phyloP scores from a whole-genome alignment of 2,888 invertebrate species.

The Harpalus rufipes region DNA sequence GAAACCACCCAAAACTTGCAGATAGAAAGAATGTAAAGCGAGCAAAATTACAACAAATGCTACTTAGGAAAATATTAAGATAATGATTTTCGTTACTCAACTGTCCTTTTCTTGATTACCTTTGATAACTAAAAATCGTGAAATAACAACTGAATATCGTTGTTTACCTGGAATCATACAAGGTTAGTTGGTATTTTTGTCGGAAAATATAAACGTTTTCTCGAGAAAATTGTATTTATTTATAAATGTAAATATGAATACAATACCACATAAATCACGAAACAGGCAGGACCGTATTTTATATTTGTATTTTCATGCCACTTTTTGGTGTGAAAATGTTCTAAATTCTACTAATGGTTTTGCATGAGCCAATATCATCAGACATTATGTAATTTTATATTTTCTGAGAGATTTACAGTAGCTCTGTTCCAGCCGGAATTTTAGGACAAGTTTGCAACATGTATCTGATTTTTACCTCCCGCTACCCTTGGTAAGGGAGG shows the following conservation, averaged over 20 bases:
- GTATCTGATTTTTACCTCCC: too few relatives aligned
- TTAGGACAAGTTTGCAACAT: too few relatives aligned
- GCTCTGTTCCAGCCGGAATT: too few relatives aligned
- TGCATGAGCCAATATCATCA: too few relatives aligned
- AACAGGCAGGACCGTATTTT: neutral
- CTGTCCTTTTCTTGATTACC: slow-evolving; percentile 53
- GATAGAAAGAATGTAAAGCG: slow-evolving; percentile 8
- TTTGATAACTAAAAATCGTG: slow-evolving; percentile 56
- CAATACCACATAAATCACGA: neutral
- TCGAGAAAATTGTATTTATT: neutral
- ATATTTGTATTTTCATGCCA: too few relatives aligned
- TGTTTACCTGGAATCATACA: slow-evolving; percentile 30
- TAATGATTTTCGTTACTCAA: slow-evolving; percentile 32
- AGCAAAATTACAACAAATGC: slow-evolving; percentile 33
- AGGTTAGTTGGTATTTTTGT: slow-evolving; percentile 22
- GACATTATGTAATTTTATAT: too few relatives aligned
- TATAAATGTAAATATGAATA: neutral
- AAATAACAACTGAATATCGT: slow-evolving; percentile 50
- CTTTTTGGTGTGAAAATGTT: too few relatives aligned
- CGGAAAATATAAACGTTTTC: slow-evolving; percentile 18
- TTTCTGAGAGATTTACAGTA: too few relatives aligned
- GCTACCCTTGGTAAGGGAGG: too few relatives aligned
- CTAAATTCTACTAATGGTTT: too few relatives aligned
- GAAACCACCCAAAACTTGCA: neutral
- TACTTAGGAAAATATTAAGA: slow-evolving; percentile 24